Base-by-base conservation (phyloP, 1,140 invertebrate genomes). In the Sinella curviseta region DNA sequence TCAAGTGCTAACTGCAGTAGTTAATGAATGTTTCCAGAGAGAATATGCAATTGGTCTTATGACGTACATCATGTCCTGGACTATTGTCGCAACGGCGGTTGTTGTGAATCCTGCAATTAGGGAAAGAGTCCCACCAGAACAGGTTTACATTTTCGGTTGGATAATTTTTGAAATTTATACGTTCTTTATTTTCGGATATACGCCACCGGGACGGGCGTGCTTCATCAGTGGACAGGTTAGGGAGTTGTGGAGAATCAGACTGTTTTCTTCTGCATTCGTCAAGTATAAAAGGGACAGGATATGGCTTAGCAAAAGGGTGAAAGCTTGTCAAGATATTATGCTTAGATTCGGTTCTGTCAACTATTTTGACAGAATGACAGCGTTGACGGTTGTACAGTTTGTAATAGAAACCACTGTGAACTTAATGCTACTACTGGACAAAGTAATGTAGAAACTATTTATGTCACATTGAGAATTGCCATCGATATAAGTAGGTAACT, bases 21-120 rank as follows among this genome's bases (percentile, higher is more conserved):
- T 26, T 8, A 65, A 65, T 65, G 57, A 65, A 65, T 65, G 57
- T 65, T 65, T n/a, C 57, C 57, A 65, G 24, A 65, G 26, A 12
- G 57, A 65, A 4, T 65, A 65, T 26, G 57, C 57, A 4, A 17
- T 65, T 8, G 16, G 57, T 16, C 14, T 65, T 8, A 65, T 65
- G 57, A 17, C 57, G 24, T 14, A 12, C 26, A 4, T n/a, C 57
- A 65, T 65, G 57, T 12, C 24, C 14, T 65, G 57, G 57, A 26
- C 26, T 8, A 65, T 65, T 26, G 8, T 65, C 14, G 57, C 57
- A n/a, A 17, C 16, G 16, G 14, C 57, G 3, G 24, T 65, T n/a
- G 26, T 65, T 26, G 57, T 65, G 8, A 16, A 26, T 8, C 57
- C 57, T 4, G 24, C 16, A n/a, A 65, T 26, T 17, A 16, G 57